phyloP scores from a whole-genome alignment of 2,888 invertebrate species.

The Lordiphosa andalusiaca region DNA sequence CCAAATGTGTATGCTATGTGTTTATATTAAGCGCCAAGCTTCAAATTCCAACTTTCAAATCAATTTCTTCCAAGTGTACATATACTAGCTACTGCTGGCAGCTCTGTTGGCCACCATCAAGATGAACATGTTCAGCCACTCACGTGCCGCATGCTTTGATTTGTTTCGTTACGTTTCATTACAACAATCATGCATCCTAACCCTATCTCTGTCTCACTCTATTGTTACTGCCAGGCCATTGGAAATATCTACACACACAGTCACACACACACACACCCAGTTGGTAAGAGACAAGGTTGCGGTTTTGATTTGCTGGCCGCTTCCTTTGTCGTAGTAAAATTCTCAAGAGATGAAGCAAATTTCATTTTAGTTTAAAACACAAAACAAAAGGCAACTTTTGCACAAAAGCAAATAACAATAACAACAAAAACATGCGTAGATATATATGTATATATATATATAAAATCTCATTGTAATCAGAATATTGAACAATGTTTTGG shows the following conservation, averaged over 20 bases:
- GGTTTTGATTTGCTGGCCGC: constrained; percentile 49
- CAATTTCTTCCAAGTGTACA: background rate
- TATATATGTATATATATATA: no score
- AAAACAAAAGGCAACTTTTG: constrained; percentile 53
- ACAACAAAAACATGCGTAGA: no score
- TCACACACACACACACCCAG: background rate
- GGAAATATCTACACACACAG: constrained; percentile 4
- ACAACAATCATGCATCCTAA: constrained; percentile 53
- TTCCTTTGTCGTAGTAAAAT: constrained; percentile 29
- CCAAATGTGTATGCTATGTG: no score
- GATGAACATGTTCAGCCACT: constrained; percentile 63
- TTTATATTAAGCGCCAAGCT: no score
- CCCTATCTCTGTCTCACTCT: constrained; percentile 5
- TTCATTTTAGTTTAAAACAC: constrained; percentile 56
- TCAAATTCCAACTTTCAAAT: no score
- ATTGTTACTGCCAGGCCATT: background rate
- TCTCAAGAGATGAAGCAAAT: constrained; percentile 61
- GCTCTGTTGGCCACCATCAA: constrained; percentile 32
- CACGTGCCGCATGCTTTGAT: constrained; percentile 73
- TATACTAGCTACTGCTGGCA: constrained; percentile 1
- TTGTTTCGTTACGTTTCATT: constrained; percentile 72
- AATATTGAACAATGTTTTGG: constrained; percentile 50
- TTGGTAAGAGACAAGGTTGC: constrained; percentile 36
- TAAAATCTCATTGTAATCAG: constrained; percentile 56
- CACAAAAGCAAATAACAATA: constrained; percentile 11